Conservation (phyloP, 2,113 vertebrate species). For the Alouatta palliata region DNA sequence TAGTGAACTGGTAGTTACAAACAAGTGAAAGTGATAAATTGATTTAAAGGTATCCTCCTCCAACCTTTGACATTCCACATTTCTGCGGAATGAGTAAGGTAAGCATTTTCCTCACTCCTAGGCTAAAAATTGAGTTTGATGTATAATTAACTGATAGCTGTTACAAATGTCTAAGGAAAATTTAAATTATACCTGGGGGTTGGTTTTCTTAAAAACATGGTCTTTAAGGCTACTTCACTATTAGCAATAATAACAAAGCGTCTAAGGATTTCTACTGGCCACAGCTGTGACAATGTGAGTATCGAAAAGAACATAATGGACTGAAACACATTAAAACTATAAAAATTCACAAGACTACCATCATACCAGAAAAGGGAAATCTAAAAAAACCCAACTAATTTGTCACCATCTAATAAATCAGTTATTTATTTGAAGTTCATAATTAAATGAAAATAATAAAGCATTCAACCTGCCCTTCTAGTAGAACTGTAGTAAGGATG, state of each 20-base stretch:
- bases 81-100: not conserved
- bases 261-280: not conserved
- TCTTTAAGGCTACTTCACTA: conserved; percentile 8
- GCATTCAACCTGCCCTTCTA: conserved; percentile 10
- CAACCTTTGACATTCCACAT: not conserved
- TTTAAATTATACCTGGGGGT: not conserved
- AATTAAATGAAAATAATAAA: conserved; percentile 15
- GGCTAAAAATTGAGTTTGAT: not conserved
- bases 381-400: not conserved
- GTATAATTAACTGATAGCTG: not conserved
- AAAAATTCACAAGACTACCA: not conserved
- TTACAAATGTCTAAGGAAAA: not conserved
- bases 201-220: conserved; percentile 38
- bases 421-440: not conserved
- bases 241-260: conserved; percentile 14
- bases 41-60: not conserved
- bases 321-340: conserved; percentile 5
- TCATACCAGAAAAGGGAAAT: not conserved
- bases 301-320: not conserved
- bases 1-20: not conserved
- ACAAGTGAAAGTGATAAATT: not conserved
- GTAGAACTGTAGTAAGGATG: conserved; percentile 34
- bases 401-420: conserved; percentile 27
- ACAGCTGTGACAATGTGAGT: not conserved
- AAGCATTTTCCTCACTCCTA: not conserved